Base-by-base conservation (phyloP, 2,113 vertebrate genomes). In the Embiotoca jacksoni region DNA sequence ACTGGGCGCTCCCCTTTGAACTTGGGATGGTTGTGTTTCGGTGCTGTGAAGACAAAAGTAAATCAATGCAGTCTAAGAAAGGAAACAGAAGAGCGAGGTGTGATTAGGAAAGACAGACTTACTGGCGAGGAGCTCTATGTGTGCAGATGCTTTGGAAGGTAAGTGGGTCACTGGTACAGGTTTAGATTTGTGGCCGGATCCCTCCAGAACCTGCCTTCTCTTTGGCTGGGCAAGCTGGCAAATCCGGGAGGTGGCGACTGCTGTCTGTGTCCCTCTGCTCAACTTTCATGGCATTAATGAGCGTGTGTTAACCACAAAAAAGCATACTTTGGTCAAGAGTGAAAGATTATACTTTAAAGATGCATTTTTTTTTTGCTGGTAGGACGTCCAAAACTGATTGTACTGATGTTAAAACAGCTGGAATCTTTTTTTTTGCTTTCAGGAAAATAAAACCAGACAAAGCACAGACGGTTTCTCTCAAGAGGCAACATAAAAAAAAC, bases 71-170 rank as follows among this genome's bases (percentile, higher is more conserved):
- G 54, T 44, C 23, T 23, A 56, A 67, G 31, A 39, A 44, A 15
- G 5, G 3, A 30, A 35, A 23, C 7, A 3, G 10, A 52, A 52
- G 6, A 44, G 11, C 50, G 41, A 47, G 30, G 7, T 15, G 15
- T 15, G 30, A 47, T 44, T 46, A 23, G 41, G 41, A 52, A 13
- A 15, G 32, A 5, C 1, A 11, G 31, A 59, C 91, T 86, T 37
- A 94, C 92, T 73, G 14, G 94, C 91, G 1, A 94, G 90, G 1
- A 90, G 89, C 44, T 84, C 81, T 44, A 89, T 84, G 60, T 90
- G 91, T 13, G 91, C 63, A 0, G 92, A 89, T 4, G 88, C 80
- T 44, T 60, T 87, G n/a, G 61, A 50, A 39, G 63, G 55, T 13
- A 41, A 13, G 13, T 47, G 75, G n/a, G 50, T 62, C 9, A 30